Percentiles rank a stretch among this genome's conserved stretches.
phyloP scores from a whole-genome alignment of 2,888 invertebrate genomes.

The Suillia variegata region DNA sequence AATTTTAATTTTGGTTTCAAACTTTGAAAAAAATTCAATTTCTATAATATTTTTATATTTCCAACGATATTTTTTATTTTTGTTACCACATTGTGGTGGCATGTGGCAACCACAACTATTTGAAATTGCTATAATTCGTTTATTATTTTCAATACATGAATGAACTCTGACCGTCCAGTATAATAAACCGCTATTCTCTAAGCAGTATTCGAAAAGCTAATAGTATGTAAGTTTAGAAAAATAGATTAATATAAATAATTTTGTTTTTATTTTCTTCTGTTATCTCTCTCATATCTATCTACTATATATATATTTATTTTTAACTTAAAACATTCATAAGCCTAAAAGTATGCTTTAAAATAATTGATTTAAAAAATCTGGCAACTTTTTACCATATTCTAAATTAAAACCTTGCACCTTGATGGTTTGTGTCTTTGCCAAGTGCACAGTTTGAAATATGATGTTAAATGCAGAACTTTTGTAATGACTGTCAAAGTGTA shows the following conservation, averaged over 20 bases:
- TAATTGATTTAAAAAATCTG: background rate
- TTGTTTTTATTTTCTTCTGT: background rate
- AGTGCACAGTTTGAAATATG: no score
- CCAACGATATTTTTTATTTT: background rate
- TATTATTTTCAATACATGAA: slow-evolving; percentile 25
- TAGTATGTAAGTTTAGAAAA: slow-evolving; percentile 57
- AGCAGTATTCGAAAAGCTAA: slow-evolving; percentile 64
- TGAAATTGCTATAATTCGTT: no score
- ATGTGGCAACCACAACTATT: no score
- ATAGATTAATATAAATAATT: slow-evolving; percentile 17
- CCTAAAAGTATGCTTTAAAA: no score
- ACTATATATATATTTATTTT: slow-evolving; percentile 9
- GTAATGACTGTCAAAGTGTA: no score
- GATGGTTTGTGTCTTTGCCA: no score
- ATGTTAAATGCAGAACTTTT: no score
- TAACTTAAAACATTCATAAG: no score
- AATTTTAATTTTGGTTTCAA: background rate
- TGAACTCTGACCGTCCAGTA: slow-evolving; percentile 60
- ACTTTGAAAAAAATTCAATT: background rate
- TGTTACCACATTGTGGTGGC: background rate
- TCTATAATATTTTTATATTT: background rate
- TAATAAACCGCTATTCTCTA: slow-evolving; percentile 62
- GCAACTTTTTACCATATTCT: no score
- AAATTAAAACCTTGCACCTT: no score
- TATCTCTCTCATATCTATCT: background rate